A percentile compares a stretch with the other conserved stretches of the same genome.
Evolutionary conservation across 2,113 vertebrate species (phyloP).

Genomic region (Pseudorhombus dupliciocellatus): DNA sequence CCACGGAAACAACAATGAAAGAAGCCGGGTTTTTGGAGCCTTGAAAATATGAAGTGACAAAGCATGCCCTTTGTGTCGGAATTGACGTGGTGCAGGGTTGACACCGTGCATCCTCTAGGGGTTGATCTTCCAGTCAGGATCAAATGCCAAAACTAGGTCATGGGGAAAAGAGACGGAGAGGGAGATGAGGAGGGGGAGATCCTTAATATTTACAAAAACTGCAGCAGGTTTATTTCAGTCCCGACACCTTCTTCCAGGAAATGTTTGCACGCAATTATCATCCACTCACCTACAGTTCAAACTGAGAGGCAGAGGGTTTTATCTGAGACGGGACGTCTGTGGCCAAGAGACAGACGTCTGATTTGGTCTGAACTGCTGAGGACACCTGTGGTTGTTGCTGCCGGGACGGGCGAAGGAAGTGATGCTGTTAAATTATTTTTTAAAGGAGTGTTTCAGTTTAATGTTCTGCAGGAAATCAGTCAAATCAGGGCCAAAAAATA

Average conservation of each 20-base stretch:
- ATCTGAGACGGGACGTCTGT: constrained; percentile 9
- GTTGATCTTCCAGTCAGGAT: constrained; percentile 82
- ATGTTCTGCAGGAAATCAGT: neutral
- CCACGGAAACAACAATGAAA: constrained; percentile 70
- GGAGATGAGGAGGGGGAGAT: constrained; percentile 1
- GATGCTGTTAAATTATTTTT: too few relatives aligned
- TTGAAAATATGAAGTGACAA: constrained; percentile 85
- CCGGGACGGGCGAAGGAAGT: constrained; percentile 3
- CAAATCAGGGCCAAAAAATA: too few relatives aligned
- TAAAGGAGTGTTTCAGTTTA: neutral
- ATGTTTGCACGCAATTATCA: neutral
- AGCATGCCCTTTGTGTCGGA: constrained; percentile 80
- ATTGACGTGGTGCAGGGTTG: constrained; percentile 79
- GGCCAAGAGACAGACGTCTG: neutral
- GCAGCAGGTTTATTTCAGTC: constrained; percentile 26
- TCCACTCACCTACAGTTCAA: neutral
- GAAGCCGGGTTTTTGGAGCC: constrained; percentile 70
- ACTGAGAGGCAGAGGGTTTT: neutral
- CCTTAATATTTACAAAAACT: constrained; percentile 25
- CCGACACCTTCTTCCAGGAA: constrained; percentile 26
- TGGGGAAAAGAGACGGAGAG: constrained; percentile 61
- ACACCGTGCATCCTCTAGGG: constrained; percentile 82
- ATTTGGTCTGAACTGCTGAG: constrained; percentile 30
- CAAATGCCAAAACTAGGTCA: constrained; percentile 86
- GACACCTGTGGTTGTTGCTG: constrained; percentile 56